These are phyloP conservation scores for Hydropsyche betteni DNA, from an alignment of 2,888 invertebrate genomes.

Conservation along the genomic window DNA sequence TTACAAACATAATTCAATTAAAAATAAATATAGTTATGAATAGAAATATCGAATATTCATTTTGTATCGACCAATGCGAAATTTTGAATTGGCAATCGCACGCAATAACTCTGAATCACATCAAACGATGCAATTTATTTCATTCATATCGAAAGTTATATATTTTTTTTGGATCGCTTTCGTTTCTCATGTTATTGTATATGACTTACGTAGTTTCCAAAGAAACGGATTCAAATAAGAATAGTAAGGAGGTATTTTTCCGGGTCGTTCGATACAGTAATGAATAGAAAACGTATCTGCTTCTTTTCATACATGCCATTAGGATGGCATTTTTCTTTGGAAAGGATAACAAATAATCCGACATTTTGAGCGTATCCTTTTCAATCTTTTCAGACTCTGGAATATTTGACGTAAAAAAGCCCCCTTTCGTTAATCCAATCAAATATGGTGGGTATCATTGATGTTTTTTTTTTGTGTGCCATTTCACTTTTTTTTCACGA, in stretches of 20 bases:
- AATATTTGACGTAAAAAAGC: slow-evolving; percentile 15
- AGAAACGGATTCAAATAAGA: slow-evolving; percentile 10
- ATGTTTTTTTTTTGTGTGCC: not conserved
- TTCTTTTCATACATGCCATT: slow-evolving; percentile 1
- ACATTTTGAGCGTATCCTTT: slow-evolving; percentile 10
- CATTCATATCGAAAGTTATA: no score
- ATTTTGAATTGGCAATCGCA: no score
- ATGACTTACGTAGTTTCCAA: not conserved
- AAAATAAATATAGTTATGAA: no score
- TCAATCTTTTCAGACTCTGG: slow-evolving; percentile 6
- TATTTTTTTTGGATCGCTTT: no score
- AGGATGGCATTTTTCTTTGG: slow-evolving; percentile 1
- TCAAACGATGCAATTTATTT: no score
- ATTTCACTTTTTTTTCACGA: not conserved
- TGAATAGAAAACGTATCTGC: slow-evolving; percentile 7
- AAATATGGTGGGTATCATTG: slow-evolving; percentile 1
- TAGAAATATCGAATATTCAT: no score
- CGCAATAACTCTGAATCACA: no score
- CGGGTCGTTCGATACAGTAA: slow-evolving; percentile 12
- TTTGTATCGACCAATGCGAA: no score
- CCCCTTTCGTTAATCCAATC: slow-evolving; percentile 3
- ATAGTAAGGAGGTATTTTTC: not conserved
- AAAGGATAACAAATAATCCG: slow-evolving; percentile 19
- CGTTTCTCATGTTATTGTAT: not conserved
- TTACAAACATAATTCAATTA: no score